A percentile compares a stretch with the other conserved stretches of the same genome.
Conservation (phyloP, 1,140 invertebrate species). For the Lithobius niger region DNA sequence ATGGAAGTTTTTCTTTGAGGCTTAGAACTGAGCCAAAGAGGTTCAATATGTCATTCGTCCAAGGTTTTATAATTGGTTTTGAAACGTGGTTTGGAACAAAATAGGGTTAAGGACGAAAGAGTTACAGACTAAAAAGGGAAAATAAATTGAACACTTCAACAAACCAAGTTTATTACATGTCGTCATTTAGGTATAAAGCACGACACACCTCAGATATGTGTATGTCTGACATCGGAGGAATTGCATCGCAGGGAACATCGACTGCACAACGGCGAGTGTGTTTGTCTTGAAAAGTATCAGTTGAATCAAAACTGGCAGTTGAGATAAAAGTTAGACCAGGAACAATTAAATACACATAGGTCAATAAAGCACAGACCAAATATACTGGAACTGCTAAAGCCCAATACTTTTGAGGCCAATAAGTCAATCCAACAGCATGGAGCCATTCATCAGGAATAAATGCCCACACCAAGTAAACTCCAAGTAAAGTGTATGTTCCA, state of each 20-base stretch:
- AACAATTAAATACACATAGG: constrained; percentile 71
- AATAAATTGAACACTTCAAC: too few species aligned
- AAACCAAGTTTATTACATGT: too few species aligned
- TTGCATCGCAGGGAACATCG: constrained; percentile 25
- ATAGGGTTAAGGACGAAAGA: too few species aligned
- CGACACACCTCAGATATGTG: constrained; percentile 42
- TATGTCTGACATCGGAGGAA: constrained; percentile 45
- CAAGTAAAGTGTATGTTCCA: constrained; percentile 52
- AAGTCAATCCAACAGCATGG: constrained; percentile 54
- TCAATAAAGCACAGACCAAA: constrained; percentile 48
- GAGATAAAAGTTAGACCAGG: constrained; percentile 63
- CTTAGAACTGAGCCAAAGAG: too few species aligned
- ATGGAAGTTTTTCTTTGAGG: too few species aligned
- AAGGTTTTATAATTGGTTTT: too few species aligned
- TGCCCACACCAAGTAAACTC: constrained; percentile 70
- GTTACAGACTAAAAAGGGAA: too few species aligned
- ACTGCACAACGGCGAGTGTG: constrained; percentile 26
- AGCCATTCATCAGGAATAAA: constrained; percentile 55
- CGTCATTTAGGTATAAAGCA: too few species aligned
- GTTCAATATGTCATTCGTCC: too few species aligned
- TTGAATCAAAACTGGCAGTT: constrained; percentile 52
- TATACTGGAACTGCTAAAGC: constrained; percentile 69
- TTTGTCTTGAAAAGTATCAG: constrained; percentile 53
- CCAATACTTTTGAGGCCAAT: constrained; percentile 79
- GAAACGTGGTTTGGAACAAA: too few species aligned